Conservation (phyloP, 2,113 vertebrate genomes). For the Panthera tigris region DNA sequence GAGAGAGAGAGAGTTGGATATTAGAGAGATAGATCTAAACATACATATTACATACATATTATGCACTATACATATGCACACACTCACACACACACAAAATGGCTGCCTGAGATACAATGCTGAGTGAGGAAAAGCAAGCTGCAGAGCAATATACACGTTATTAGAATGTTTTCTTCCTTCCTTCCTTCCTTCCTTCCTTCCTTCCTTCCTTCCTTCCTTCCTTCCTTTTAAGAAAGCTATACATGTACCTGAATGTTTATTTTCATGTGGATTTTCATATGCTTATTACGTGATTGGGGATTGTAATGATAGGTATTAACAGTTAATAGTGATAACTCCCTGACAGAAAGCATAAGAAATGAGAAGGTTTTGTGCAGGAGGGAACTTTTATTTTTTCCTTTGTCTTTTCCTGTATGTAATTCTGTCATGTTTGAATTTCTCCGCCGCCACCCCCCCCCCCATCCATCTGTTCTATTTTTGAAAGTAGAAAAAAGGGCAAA, state of each 20-base stretch:
- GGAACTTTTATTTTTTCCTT: too few relatives aligned
- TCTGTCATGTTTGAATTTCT: background rate
- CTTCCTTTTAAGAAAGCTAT: background rate
- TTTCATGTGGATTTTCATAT: background rate
- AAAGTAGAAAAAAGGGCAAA: background rate
- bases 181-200: background rate
- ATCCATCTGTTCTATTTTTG: background rate
- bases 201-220: background rate
- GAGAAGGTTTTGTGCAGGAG: background rate
- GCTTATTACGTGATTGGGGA: background rate
- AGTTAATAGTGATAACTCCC: background rate
- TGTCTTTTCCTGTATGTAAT: background rate
- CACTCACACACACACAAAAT: background rate
- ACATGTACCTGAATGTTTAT: background rate
- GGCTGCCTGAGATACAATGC: background rate
- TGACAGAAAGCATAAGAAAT: background rate
- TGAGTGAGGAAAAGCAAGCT: background rate
- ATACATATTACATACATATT: background rate
- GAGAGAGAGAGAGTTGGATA: background rate
- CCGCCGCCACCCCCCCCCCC: fast-evolving
- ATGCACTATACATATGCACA: too few relatives aligned
- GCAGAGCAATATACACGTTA: background rate
- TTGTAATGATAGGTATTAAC: background rate
- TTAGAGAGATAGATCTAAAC: background rate
- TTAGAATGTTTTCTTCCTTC: background rate